Percentiles rank a stretch among this genome's conserved stretches.
Conservation (phyloP, 2,888 invertebrate species). For the Biston betularia region DNA sequence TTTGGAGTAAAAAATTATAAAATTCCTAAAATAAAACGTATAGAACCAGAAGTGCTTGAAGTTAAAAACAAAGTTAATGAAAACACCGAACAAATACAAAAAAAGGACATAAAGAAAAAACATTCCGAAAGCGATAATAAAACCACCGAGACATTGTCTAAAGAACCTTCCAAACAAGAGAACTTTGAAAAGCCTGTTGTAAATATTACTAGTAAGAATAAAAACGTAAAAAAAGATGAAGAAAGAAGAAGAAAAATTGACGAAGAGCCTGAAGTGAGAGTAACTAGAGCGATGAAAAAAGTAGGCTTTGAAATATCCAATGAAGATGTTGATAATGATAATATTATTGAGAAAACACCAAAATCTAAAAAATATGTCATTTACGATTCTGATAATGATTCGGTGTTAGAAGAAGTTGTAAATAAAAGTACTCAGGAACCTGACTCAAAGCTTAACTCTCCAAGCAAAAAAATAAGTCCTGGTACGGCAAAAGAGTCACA, state of each 20-base stretch:
- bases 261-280: slow-evolving; percentile 48
- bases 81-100: slow-evolving; percentile 20
- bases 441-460: slow-evolving; percentile 1
- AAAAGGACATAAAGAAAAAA: neutral
- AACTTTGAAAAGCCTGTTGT: slow-evolving; percentile 22
- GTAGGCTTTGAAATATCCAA: slow-evolving; percentile 22
- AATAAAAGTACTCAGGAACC: slow-evolving; percentile 5
- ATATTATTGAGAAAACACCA: slow-evolving; percentile 43
- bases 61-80: slow-evolving; percentile 30
- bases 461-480: slow-evolving; percentile 18
- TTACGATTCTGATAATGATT: slow-evolving; percentile 66
- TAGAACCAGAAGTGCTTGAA: slow-evolving; percentile 42
- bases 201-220: slow-evolving; percentile 29
- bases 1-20: slow-evolving; percentile 81
- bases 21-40: slow-evolving; percentile 80
- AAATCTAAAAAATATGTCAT: slow-evolving; percentile 57
- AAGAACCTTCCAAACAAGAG: slow-evolving; percentile 27
- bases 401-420: slow-evolving; percentile 38
- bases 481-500: slow-evolving; percentile 2
- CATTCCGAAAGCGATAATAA: slow-evolving; percentile 31
- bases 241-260: no score
- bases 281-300: slow-evolving; percentile 61
- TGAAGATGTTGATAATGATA: slow-evolving; percentile 18
- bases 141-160: slow-evolving; percentile 9
- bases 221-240: slow-evolving; percentile 32